phyloP scores from a whole-genome alignment of 2,797 vertebrate genomes.

The Tapirus indicus region DNA sequence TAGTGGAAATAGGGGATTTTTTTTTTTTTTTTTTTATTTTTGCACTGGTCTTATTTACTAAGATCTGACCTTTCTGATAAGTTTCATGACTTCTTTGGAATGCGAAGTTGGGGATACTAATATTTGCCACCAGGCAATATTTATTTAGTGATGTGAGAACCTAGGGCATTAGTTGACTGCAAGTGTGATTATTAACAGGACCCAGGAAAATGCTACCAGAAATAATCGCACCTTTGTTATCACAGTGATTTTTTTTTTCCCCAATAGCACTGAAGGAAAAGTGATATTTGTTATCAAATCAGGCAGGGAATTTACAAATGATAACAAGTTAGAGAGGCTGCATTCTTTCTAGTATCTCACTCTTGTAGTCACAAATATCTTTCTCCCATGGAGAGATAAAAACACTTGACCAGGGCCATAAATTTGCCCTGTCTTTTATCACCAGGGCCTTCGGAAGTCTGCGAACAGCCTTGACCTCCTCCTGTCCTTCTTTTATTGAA shows the following conservation, averaged over 20 bases:
- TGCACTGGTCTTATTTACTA: constrained; percentile 59
- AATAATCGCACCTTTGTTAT: constrained; percentile 81
- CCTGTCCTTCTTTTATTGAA: constrained; percentile 21
- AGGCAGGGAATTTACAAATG: constrained; percentile 73
- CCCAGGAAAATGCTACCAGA: constrained; percentile 54
- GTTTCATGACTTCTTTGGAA: constrained; percentile 80
- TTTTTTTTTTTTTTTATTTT: neutral
- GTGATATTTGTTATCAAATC: constrained; percentile 75
- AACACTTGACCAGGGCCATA: constrained; percentile 60
- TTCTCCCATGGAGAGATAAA: constrained; percentile 71
- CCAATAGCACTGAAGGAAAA: constrained; percentile 58
- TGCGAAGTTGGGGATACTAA: constrained; percentile 75
- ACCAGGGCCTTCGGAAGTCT: constrained; percentile 6
- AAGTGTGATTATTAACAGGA: constrained; percentile 82
- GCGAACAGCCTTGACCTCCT: constrained; percentile 15
- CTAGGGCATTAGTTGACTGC: constrained; percentile 54
- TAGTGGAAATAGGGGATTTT: neutral
- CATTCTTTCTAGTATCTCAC: constrained; percentile 70
- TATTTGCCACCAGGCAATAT: constrained; percentile 78
- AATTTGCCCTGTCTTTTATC: constrained; percentile 53
- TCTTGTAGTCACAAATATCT: constrained; percentile 65
- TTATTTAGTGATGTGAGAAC: constrained; percentile 82
- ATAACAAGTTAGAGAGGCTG: constrained; percentile 64
- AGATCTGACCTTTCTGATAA: constrained; percentile 74
- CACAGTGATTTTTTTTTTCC: neutral